A percentile compares a stretch with the other conserved stretches of the same genome.
phyloP scores from a whole-genome alignment of 2,888 invertebrate species.

The Eilema depressum region DNA sequence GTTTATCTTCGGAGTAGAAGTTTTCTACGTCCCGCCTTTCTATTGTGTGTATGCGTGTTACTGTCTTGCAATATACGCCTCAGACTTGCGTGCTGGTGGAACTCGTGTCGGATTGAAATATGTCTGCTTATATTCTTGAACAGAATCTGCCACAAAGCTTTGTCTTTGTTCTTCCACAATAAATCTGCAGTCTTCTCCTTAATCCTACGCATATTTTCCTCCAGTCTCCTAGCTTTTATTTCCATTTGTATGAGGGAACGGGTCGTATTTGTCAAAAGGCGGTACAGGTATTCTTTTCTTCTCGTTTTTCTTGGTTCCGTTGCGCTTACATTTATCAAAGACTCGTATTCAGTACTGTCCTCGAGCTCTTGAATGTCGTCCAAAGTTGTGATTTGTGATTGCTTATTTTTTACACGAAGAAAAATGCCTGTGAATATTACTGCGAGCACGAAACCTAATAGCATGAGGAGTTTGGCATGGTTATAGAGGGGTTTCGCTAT shows the following conservation, averaged over 20 bases:
- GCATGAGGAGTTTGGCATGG: constrained; percentile 77
- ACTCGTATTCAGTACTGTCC: constrained; percentile 68
- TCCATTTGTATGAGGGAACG: constrained; percentile 87
- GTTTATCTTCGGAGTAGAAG: constrained; percentile 65
- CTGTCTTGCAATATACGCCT: constrained; percentile 80
- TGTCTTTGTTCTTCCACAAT: constrained; percentile 86
- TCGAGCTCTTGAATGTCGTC: constrained; percentile 63
- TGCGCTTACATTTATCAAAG: constrained; percentile 75
- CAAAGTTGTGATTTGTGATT: constrained; percentile 55
- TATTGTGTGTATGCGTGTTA: constrained; percentile 65
- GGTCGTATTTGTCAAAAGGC: constrained; percentile 85
- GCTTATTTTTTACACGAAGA: constrained; percentile 68
- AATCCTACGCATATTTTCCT: constrained; percentile 87
- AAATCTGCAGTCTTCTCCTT: constrained; percentile 86
- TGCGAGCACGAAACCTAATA: constrained; percentile 71
- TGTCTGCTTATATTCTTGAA: constrained; percentile 86
- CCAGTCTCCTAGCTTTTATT: constrained; percentile 86
- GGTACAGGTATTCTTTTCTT: constrained; percentile 85
- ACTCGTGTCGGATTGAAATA: constrained; percentile 83
- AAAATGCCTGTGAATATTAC: constrained; percentile 73
- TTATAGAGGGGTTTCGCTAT: constrained; percentile 74
- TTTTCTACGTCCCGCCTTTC: constrained; percentile 66
- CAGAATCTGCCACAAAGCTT: constrained; percentile 84
- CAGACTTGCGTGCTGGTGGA: constrained; percentile 82
- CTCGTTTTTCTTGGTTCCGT: constrained; percentile 73